A percentile compares a stretch with the other conserved stretches of the same genome.
These are phyloP conservation scores for Atethmia centrago DNA, from an alignment of 2,888 invertebrate species.

Conservation along the genomic window DNA sequence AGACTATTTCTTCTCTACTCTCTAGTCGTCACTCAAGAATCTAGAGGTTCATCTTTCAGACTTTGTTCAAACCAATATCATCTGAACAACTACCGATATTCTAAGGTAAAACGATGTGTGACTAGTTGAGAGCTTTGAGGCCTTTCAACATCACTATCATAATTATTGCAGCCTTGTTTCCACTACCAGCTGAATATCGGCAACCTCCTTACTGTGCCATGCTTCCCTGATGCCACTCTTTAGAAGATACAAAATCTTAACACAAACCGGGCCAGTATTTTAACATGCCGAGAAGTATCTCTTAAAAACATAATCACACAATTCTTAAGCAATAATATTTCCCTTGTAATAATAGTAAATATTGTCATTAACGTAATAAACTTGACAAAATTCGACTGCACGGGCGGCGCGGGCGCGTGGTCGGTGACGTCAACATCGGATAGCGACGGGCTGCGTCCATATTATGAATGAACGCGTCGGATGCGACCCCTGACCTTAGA, in stretches of 20 bases:
- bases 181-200: neutral
- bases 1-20: neutral
- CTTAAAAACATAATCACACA: neutral
- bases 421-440: slow-evolving; percentile 44
- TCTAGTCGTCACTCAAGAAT: no score
- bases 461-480: slow-evolving; percentile 70
- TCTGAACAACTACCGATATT: no score
- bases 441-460: slow-evolving; percentile 49
- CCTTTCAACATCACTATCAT: neutral
- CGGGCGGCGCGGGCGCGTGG: slow-evolving; percentile 49
- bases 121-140: neutral
- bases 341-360: slow-evolving; percentile 51
- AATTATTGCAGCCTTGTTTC: neutral
- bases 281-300: neutral
- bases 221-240: neutral
- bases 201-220: neutral
- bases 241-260: neutral
- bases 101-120: neutral
- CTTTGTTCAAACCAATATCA: no score
- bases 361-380: slow-evolving; percentile 42
- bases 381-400: slow-evolving; percentile 51
- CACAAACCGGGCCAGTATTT: neutral
- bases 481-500: slow-evolving; percentile 70
- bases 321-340: slow-evolving; percentile 16
- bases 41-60: neutral